phyloP scores from a whole-genome alignment of 2,888 invertebrate genomes.

The Steromphala cineraria region DNA sequence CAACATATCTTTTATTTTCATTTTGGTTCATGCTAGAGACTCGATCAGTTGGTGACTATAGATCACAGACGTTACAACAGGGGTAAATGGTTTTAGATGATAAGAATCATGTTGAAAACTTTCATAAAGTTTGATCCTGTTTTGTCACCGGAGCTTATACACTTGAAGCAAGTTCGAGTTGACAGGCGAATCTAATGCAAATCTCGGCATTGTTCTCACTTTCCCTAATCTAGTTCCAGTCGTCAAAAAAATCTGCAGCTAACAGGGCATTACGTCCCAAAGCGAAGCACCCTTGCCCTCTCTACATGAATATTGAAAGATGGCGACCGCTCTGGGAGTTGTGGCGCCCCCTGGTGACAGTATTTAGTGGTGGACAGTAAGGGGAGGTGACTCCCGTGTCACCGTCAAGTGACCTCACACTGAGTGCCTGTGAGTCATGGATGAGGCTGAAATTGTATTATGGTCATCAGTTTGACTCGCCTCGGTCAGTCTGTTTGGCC shows the following conservation, averaged over 20 bases:
- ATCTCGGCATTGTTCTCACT: neutral
- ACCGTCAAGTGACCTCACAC: neutral
- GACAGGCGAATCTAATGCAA: neutral
- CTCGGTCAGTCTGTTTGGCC: neutral
- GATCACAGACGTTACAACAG: too few species aligned
- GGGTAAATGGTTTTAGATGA: too few species aligned
- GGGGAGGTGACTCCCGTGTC: conserved; percentile 3
- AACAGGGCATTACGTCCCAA: neutral
- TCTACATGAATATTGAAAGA: neutral
- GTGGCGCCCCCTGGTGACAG: neutral
- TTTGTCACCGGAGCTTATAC: neutral
- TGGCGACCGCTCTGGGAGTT: neutral
- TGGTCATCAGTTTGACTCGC: neutral
- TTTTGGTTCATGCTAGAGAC: too few species aligned
- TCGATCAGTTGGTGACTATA: too few species aligned
- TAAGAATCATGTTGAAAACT: too few species aligned
- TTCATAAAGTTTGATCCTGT: neutral
- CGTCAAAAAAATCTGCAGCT: conserved; percentile 8
- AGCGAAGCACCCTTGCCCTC: neutral
- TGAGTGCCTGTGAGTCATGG: neutral
- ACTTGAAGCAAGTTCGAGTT: neutral
- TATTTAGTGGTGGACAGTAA: neutral
- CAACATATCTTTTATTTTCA: too few species aligned
- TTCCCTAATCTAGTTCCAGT: neutral
- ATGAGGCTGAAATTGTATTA: neutral